phyloP scores from a whole-genome alignment of 2,888 invertebrate species.

The Mechanitis messenoides region DNA sequence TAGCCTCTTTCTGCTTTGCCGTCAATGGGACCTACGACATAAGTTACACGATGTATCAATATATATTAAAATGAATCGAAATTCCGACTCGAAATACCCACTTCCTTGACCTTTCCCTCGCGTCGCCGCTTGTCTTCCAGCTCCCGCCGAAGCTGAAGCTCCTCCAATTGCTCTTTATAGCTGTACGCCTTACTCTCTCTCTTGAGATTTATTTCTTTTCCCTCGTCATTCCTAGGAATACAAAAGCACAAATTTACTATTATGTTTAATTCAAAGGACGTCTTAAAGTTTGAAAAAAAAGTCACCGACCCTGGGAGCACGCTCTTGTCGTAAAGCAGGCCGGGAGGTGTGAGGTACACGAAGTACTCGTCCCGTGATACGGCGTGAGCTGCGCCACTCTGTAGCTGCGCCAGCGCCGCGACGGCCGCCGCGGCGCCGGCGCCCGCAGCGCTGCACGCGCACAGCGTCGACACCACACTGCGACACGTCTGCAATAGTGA shows the following conservation, averaged over 20 bases:
- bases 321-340: constrained; percentile 93
- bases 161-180: constrained; percentile 97
- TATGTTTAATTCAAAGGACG: too few species aligned
- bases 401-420: constrained; percentile 77
- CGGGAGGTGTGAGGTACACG: constrained; percentile 86
- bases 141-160: constrained; percentile 93
- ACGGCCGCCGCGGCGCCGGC: constrained; percentile 80
- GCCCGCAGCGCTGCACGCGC: constrained; percentile 77
- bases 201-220: constrained; percentile 85
- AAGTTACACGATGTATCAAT: neutral
- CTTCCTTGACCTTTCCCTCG: constrained; percentile 85
- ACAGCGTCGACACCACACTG: constrained; percentile 85
- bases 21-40: constrained; percentile 60
- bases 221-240: constrained; percentile 61
- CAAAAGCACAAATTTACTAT: neutral
- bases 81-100: constrained; percentile 21
- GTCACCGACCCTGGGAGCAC: constrained; percentile 57
- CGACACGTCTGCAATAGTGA: constrained; percentile 71
- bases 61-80: too few species aligned
- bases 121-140: constrained; percentile 90
- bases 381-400: constrained; percentile 79
- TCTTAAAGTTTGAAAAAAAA: too few species aligned
- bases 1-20: constrained; percentile 94
- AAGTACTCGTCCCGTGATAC: constrained; percentile 81
- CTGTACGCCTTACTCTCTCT: constrained; percentile 98